Evolutionary conservation across 2,113 vertebrate species (phyloP).

Genomic region (Heptranchias perlo): DNA sequence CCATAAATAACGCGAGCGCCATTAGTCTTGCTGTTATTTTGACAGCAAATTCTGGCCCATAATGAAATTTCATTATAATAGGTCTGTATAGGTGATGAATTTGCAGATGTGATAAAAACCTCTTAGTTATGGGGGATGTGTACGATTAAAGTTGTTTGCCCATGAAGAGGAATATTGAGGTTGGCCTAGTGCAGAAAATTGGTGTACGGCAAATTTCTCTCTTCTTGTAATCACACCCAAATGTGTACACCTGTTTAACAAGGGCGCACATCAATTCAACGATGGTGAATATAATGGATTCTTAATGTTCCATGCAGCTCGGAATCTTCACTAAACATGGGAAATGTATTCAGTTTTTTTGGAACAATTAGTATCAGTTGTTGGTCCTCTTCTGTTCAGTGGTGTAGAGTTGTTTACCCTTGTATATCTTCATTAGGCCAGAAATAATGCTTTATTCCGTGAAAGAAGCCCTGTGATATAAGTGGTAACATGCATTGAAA

Average conservation of each 20-base stretch:
- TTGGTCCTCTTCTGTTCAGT: not conserved
- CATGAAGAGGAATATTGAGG: not conserved
- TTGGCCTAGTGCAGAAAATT: no score
- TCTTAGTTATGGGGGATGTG: not conserved
- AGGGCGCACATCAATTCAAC: not conserved
- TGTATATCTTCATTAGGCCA: not conserved
- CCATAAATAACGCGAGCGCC: no score
- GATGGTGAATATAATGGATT: not conserved
- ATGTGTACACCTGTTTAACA: not conserved
- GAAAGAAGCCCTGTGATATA: not conserved
- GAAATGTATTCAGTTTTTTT: not conserved
- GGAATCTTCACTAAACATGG: not conserved
- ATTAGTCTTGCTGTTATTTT: no score
- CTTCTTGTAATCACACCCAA: not conserved
- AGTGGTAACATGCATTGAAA: not conserved
- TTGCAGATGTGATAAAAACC: not conserved
- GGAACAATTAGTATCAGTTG: not conserved
- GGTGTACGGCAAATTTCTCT: not conserved
- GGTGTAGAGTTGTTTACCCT: not conserved
- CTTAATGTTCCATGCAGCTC: not conserved
- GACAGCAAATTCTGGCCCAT: no score
- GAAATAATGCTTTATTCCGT: not conserved
- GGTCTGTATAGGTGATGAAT: not conserved
- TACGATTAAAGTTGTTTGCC: not conserved
- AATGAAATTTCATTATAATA: not conserved